Base-by-base conservation (phyloP, 2,113 vertebrate species). In the Sceloporus undulatus region DNA sequence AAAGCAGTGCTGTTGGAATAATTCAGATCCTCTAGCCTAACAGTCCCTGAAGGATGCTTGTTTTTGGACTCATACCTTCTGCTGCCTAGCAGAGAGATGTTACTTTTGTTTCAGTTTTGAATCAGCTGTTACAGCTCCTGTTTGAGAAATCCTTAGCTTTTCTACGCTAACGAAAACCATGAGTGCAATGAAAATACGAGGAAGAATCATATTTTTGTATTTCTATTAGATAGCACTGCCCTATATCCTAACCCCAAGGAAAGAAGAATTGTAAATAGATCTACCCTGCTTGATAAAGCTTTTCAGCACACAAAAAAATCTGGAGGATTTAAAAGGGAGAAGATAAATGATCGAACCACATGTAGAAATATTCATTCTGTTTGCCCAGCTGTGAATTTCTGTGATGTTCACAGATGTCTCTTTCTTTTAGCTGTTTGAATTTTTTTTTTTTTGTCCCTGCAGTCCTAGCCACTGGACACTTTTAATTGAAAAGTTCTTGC, bases 381-480 rank as follows among this genome's bases (percentile, higher is more conserved):
- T 94, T 90, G 42, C 78, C 84, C 91, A 92, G 93, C 79, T 95
- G 94, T 93, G 88, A 89, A 88, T 91, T 90, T 93, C 90, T 92
- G 90, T 74, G 82, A 92, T 94, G 82, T 79, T 90, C 87, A 87
- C 90, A 94, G 90, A 89, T 92, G 92, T 90, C 82, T 84, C 88
- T 93, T 86, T 68, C 88, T 95, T 93, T 92, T 76, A 87, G 48
- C 84, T 89, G 71, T 90, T 92, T 94, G 90, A 93, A 71, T 71
- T 71, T 71, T 91, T 71, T 71, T 71, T 91, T 81, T 92, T 77
- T 85, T 88, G 54, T 85, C 76, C 85, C 90, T 76, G 70, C 19
- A 84, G 59, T 86, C 82, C 54, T 66, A 82, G 62, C 75, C 82
- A 89, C 34, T 71, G 83, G 48, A 79, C 66, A 87, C 74, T 18